Evolutionary conservation across 2,888 invertebrate species (phyloP), one percentile per base, ranked within the genome.

Genomic region (Idaea aversata): DNA sequence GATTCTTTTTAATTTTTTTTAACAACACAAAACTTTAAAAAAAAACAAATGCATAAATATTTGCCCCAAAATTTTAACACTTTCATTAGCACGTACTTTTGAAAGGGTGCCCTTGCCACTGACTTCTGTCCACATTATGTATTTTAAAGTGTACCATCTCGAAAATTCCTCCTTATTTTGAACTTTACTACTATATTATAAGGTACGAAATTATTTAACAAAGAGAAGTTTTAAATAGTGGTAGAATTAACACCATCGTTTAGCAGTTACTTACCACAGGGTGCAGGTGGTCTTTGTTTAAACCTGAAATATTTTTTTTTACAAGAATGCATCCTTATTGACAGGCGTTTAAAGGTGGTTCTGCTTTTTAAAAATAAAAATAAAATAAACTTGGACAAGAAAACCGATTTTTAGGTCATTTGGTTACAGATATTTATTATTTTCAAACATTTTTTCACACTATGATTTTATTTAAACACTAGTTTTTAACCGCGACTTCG

Each of bases 211-310:
- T 47, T 13, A 13, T 47, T 4, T 47, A 47, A 47, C 47, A 47
- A 47, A 6, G 47, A 47, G 10, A 13, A 47, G 47, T 47, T 47
- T 47, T 10, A 80, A 80, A 80, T 79, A 81, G 78, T 76, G 69
- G 76, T 72, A 77, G 73, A 84, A 89, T 91, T 91, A 91, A 88
- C 90, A 89, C 90, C 76, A 79, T 74, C 86, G 84, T 82, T 92
- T 92, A 92, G 86, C 90, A 74, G 83, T 83, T 83, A 86, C 86
- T 85, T 86, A 85, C 77, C 72, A 70, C 73, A 77, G 86, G 88
- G 84, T 81, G 88, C 92, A 91, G 91, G 92, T 91, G 92, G 90
- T 90, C 92, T 88, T 88, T 91, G 90, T 91, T 90, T 87, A 82
- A 88, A 83, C 69, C 77, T 74, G 75, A 77, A 71, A 68, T 75